These are phyloP conservation scores for Thereva nobilitata DNA, from an alignment of 2,888 invertebrate species.

Conservation along the genomic window DNA sequence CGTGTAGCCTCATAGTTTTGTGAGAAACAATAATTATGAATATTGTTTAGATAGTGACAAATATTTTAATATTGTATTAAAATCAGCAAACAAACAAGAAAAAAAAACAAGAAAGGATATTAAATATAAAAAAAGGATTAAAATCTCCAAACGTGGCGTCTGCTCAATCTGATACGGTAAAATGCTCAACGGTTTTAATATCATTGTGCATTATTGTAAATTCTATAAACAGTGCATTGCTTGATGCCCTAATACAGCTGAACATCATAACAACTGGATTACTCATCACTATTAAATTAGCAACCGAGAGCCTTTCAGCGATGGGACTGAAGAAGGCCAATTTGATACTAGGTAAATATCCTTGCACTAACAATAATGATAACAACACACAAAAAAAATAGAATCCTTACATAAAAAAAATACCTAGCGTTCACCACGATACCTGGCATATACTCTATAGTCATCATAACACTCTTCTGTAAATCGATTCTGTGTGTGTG, in stretches of 20 bases:
- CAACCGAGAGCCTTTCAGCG: constrained; percentile 41
- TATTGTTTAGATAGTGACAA: too few relatives aligned
- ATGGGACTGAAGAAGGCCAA: constrained; percentile 44
- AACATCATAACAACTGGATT: constrained; percentile 43
- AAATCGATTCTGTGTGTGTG: too few relatives aligned
- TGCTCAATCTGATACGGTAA: constrained; percentile 40
- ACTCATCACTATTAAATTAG: constrained; percentile 43
- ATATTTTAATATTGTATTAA: too few relatives aligned
- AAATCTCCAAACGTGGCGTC: constrained; percentile 44
- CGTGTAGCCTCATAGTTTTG: too few relatives aligned
- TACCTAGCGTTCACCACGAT: too few relatives aligned
- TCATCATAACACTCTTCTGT: too few relatives aligned
- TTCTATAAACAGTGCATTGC: constrained; percentile 43
- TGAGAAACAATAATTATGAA: too few relatives aligned
- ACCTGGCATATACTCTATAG: too few relatives aligned
- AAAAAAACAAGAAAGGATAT: too few relatives aligned
- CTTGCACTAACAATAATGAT: not conserved
- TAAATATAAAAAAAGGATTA: constrained; percentile 7
- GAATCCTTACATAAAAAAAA: too few relatives aligned
- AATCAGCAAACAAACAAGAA: too few relatives aligned
- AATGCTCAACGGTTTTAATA: constrained; percentile 44
- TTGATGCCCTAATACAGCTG: constrained; percentile 42
- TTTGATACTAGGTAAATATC: constrained; percentile 42
- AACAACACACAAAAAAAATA: too few relatives aligned
- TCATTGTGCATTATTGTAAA: constrained; percentile 44